Conservation (phyloP, 1,140 invertebrate genomes). For the Schlechtendalia chinensis region DNA sequence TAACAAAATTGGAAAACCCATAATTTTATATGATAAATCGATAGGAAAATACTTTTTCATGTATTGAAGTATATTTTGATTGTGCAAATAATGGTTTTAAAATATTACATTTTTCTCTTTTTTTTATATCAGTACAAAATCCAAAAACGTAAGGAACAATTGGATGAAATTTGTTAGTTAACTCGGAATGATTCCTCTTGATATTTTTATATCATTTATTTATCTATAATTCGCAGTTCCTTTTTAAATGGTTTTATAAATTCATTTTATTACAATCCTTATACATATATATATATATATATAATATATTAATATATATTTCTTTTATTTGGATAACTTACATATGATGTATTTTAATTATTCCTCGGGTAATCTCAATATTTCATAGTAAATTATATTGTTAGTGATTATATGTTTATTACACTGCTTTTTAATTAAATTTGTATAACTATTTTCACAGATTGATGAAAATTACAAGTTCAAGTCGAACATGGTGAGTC, state of each 20-base stretch:
- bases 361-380: not conserved
- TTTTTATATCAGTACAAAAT: not conserved
- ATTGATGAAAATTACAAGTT: not conserved
- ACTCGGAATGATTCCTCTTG: not conserved
- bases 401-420: too few relatives aligned
- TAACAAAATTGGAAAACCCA: not conserved
- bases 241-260: not conserved
- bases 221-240: not conserved
- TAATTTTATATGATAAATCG: too few relatives aligned
- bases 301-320: too few relatives aligned
- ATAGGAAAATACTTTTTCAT: too few relatives aligned
- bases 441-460: not conserved
- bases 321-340: not conserved
- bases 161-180: not conserved
- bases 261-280: not conserved
- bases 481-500: not conserved
- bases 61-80: not conserved
- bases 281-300: too few relatives aligned
- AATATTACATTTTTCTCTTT: not conserved
- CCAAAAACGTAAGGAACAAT: not conserved
- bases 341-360: not conserved
- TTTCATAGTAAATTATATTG: not conserved
- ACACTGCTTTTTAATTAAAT: too few relatives aligned
- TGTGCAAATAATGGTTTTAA: not conserved
- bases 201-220: too few relatives aligned